Conservation (phyloP, 2,797 vertebrate species). For the Tiaroga cobitis region DNA sequence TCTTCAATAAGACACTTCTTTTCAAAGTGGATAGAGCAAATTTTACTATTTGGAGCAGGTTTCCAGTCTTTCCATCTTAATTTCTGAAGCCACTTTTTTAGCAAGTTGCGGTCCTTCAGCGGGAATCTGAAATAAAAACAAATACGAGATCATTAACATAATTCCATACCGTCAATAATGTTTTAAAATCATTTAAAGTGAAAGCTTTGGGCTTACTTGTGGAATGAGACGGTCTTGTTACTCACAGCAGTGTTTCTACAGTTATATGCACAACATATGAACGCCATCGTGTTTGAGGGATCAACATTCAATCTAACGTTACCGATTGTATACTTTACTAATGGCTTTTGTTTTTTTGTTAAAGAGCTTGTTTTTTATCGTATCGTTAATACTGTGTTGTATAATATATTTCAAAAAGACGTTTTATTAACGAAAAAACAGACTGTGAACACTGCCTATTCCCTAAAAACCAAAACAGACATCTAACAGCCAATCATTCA, state of each 20-base stretch:
- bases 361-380: neutral
- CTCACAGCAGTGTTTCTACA: slow-evolving; percentile 38
- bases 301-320: neutral
- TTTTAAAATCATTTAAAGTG: neutral
- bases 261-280: slow-evolving; percentile 39
- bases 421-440: neutral
- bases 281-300: slow-evolving; percentile 14
- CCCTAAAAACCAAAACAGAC: slow-evolving; percentile 1
- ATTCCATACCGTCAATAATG: neutral
- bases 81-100: slow-evolving; percentile 52
- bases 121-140: slow-evolving; percentile 43
- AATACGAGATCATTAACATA: neutral
- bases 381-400: neutral
- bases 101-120: slow-evolving; percentile 11
- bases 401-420: neutral
- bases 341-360: neutral
- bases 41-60: slow-evolving; percentile 31
- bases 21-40: slow-evolving; percentile 54
- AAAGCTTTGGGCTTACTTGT: neutral
- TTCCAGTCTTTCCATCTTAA: slow-evolving; percentile 56
- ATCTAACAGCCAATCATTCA: neutral
- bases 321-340: neutral
- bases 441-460: neutral
- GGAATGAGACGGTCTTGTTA: slow-evolving; percentile 34
- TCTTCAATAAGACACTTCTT: slow-evolving; percentile 22